Base-by-base conservation (phyloP, 2,113 vertebrate species). In the Leuciscus idus region DNA sequence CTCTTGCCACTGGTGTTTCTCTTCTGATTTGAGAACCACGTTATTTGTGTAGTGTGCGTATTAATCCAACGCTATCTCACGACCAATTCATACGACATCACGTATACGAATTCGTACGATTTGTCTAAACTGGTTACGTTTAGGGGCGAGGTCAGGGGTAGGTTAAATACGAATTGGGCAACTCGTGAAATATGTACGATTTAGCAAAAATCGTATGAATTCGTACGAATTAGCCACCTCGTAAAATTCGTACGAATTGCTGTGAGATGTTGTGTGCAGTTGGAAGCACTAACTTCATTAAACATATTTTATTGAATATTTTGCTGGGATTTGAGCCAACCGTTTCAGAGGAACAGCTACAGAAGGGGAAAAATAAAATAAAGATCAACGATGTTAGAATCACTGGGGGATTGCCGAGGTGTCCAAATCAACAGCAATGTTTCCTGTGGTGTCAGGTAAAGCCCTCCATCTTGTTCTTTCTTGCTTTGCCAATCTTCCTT, bases 381-480 rank as follows among this genome's bases (percentile, higher is more conserved):
- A 68, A 52, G 46, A 82, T 68, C 39, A 12, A 23, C 26, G 30
- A 4, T 77, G 33, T 82, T 43, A 52, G 28, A 68, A 33, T 4
- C 36, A 48, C 57, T 15, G 6, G 8, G 43, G 46, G 28, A 82
- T 33, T 46, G 4, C 23, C 33, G 62, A 61, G 33, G 21, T 43
- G 30, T 80, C 77, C 57, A 80, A 43, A 61, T 23, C 12, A 17
- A 36, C 77, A 26, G 57, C 77, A 5, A n/a, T 19, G 28, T 52
- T 82, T 82, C 26, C 43, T 50, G 80, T 82, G 43, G 46, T 82
- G 46, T 82, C 80, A 82, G 80, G 80, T 52, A 33, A 82, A 82
- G 3, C 3, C 6, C 46, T 81, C 39, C 15, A 64, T 52, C 28
- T 81, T 81, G 79, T 46, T 64, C 59, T 48, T 46, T 64, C n/a